Conservation (phyloP, 2,113 vertebrate species). For the Sterrhoptilus dennistouni region DNA sequence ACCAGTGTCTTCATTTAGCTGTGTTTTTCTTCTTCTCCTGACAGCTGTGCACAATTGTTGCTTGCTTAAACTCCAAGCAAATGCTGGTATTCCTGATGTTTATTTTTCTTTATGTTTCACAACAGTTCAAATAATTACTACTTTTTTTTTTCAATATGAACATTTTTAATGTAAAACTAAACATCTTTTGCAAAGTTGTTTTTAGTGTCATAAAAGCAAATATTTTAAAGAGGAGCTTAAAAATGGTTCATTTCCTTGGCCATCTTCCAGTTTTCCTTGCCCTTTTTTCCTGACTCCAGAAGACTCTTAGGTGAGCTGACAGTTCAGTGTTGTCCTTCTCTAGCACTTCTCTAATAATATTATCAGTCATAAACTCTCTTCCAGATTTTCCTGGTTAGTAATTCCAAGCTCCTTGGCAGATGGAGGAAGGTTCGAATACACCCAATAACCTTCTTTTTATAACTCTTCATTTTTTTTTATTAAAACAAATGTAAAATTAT, state of each 20-base stretch:
- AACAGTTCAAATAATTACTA: neutral
- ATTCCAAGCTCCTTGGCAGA: neutral
- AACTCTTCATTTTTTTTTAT: neutral
- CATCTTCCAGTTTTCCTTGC: neutral
- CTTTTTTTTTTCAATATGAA: neutral
- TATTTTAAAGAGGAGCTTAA: slow-evolving; percentile 10
- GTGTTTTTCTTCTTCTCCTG: slow-evolving; percentile 74
- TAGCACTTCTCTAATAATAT: neutral
- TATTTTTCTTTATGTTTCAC: slow-evolving; percentile 77
- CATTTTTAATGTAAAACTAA: slow-evolving; percentile 39
- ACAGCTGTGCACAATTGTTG: slow-evolving; percentile 82
- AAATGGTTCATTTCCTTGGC: neutral
- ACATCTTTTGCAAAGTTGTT: neutral
- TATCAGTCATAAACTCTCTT: neutral
- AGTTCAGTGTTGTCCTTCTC: neutral
- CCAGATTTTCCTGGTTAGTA: neutral
- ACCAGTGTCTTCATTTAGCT: slow-evolving; percentile 54
- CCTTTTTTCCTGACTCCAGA: neutral
- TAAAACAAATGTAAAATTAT: neutral
- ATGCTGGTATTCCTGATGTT: slow-evolving; percentile 66
- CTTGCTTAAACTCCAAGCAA: slow-evolving; percentile 54
- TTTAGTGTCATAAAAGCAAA: slow-evolving; percentile 1
- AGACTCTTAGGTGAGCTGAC: neutral
- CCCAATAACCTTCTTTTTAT: neutral
- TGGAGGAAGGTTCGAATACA: neutral